Evolutionary conservation across 2,888 invertebrate genomes (phyloP).

Genomic region (Tuta absoluta): DNA sequence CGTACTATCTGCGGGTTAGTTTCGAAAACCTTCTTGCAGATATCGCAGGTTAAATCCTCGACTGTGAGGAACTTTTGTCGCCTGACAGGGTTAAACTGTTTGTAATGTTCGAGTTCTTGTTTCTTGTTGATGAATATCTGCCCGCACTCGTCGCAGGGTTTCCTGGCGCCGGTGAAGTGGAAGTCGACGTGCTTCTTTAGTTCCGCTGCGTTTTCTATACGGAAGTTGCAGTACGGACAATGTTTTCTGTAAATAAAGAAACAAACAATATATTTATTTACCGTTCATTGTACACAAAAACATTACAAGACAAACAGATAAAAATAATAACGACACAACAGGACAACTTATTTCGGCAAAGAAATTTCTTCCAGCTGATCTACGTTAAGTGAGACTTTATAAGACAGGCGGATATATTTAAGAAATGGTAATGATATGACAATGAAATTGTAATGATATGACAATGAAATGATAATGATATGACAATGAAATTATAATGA

Average conservation of each 20-base stretch:
- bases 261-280: not conserved
- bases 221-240: conserved; percentile 21
- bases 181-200: conserved; percentile 11
- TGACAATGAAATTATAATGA: too few relatives aligned
- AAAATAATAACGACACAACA: too few relatives aligned
- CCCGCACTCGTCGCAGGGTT: conserved; percentile 8
- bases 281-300: too few relatives aligned
- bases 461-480: too few relatives aligned
- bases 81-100: not conserved
- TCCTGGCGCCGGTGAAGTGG: not conserved
- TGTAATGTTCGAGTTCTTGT: not conserved
- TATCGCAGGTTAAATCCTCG: conserved; percentile 31
- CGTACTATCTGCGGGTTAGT: conserved; percentile 31
- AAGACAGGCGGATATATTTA: too few relatives aligned
- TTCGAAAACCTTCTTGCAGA: conserved; percentile 26
- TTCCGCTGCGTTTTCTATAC: conserved; percentile 8
- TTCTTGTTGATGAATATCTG: conserved; percentile 3
- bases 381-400: too few relatives aligned
- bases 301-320: too few relatives aligned
- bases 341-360: too few relatives aligned
- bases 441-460: too few relatives aligned
- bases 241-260: conserved; percentile 5
- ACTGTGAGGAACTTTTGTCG: conserved; percentile 9
- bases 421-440: too few relatives aligned
- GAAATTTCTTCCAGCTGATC: too few relatives aligned